A percentile compares a stretch with the other conserved stretches of the same genome.
phyloP scores from a whole-genome alignment of 2,888 invertebrate species.

The Buathra laborator region DNA sequence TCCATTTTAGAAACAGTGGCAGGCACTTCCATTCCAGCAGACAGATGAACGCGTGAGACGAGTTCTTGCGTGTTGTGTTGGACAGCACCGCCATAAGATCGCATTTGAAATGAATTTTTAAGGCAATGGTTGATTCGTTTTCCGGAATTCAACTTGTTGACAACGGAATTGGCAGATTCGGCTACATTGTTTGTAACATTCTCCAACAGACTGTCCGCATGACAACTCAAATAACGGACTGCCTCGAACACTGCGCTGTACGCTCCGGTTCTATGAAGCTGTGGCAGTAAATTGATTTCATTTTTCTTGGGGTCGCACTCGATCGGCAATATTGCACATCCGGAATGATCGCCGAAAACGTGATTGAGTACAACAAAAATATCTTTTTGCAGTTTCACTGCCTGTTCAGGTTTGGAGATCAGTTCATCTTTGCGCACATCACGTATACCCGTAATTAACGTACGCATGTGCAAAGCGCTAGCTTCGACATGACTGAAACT shows the following conservation, averaged over 20 bases:
- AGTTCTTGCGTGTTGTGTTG: constrained; percentile 73
- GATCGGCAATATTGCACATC: constrained; percentile 36
- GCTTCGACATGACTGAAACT: constrained; percentile 29
- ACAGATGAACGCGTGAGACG: constrained; percentile 32
- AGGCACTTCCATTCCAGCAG: background rate
- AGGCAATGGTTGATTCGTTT: constrained; percentile 74
- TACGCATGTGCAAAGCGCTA: constrained; percentile 39
- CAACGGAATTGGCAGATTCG: constrained; percentile 49
- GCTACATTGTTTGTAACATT: constrained; percentile 67
- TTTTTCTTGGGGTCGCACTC: background rate
- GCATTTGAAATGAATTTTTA: constrained; percentile 76
- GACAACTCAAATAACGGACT: constrained; percentile 47
- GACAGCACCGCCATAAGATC: constrained; percentile 61
- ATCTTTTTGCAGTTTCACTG: constrained; percentile 44
- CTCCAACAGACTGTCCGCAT: constrained; percentile 66
- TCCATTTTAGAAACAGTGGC: constrained; percentile 37
- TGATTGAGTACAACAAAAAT: constrained; percentile 62
- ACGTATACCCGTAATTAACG: constrained; percentile 13
- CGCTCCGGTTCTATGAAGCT: constrained; percentile 54
- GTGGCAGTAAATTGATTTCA: background rate
- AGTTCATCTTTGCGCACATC: background rate
- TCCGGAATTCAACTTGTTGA: constrained; percentile 62
- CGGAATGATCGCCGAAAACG: constrained; percentile 68
- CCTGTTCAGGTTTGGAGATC: background rate
- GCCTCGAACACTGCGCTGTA: constrained; percentile 53